phyloP scores from a whole-genome alignment of 2,797 vertebrate genomes.

The Cirrhinus mrigala region DNA sequence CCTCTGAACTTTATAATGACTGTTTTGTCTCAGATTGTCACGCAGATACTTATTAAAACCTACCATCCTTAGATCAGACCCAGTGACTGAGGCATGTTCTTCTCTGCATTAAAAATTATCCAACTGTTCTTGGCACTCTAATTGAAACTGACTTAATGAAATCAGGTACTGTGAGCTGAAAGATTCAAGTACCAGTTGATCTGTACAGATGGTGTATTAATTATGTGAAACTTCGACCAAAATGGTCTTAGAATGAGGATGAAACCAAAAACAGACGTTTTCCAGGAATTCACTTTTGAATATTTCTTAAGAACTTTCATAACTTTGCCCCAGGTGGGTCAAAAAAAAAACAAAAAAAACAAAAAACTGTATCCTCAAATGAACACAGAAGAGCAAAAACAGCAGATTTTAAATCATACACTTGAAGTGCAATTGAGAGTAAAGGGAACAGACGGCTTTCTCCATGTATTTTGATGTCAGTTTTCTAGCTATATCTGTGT shows the following conservation, averaged over 20 bases:
- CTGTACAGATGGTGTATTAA: background rate
- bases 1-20: slow-evolving; percentile 13
- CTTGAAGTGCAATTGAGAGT: background rate
- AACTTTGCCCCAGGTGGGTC: background rate
- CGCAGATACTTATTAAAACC: slow-evolving; percentile 6
- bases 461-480: background rate
- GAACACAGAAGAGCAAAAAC: background rate
- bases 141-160: background rate
- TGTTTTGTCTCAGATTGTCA: slow-evolving; percentile 32
- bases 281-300: background rate
- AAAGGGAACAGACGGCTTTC: background rate
- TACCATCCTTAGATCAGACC: slow-evolving; percentile 5
- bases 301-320: background rate
- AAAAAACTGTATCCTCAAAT: background rate
- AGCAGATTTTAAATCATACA: background rate
- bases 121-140: slow-evolving; percentile 15
- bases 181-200: slow-evolving; percentile 12
- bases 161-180: slow-evolving; percentile 5
- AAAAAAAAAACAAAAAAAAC: background rate
- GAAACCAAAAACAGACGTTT: background rate
- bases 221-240: background rate
- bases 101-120: slow-evolving; percentile 9
- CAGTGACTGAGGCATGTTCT: background rate
- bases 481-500: slow-evolving; percentile 16
- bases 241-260: background rate